Evolutionary conservation across 1,140 invertebrate species (phyloP).

Genomic region (Drosophila simulans): DNA sequence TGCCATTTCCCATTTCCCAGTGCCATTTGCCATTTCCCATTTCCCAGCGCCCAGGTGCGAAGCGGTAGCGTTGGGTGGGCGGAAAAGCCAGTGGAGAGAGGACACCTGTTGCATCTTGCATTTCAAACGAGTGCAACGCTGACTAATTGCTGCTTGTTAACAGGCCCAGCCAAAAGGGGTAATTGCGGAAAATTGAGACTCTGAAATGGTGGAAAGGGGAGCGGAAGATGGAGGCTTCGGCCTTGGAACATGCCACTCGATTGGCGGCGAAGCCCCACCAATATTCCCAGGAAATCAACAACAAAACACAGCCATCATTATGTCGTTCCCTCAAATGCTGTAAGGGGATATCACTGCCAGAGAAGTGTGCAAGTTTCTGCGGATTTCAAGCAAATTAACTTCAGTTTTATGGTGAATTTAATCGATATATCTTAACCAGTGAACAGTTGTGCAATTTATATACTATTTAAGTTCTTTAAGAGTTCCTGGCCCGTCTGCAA

Average conservation of each 20-base stretch:
- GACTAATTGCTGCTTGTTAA: slow-evolving; percentile 63
- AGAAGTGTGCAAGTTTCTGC: too few relatives aligned
- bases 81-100: slow-evolving; percentile 5
- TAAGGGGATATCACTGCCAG: too few relatives aligned
- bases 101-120: slow-evolving; percentile 60
- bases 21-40: not conserved
- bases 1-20: too few relatives aligned
- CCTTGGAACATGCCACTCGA: slow-evolving; percentile 35
- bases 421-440: too few relatives aligned
- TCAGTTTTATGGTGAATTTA: too few relatives aligned
- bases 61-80: not conserved
- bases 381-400: too few relatives aligned
- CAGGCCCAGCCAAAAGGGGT: slow-evolving; percentile 26
- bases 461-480: too few relatives aligned
- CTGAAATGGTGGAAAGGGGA: slow-evolving; percentile 1
- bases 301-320: too few relatives aligned
- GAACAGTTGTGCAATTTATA: too few relatives aligned
- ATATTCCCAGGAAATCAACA: not conserved
- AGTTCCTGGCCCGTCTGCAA: not conserved
- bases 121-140: slow-evolving; percentile 26
- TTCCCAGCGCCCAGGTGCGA: not conserved
- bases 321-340: too few relatives aligned
- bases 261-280: slow-evolving; percentile 1
- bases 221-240: not conserved
- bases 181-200: slow-evolving; percentile 41